A percentile compares a stretch with the other conserved stretches of the same genome.
Conservation (phyloP, 2,797 vertebrate species). For the Falco peregrinus region DNA sequence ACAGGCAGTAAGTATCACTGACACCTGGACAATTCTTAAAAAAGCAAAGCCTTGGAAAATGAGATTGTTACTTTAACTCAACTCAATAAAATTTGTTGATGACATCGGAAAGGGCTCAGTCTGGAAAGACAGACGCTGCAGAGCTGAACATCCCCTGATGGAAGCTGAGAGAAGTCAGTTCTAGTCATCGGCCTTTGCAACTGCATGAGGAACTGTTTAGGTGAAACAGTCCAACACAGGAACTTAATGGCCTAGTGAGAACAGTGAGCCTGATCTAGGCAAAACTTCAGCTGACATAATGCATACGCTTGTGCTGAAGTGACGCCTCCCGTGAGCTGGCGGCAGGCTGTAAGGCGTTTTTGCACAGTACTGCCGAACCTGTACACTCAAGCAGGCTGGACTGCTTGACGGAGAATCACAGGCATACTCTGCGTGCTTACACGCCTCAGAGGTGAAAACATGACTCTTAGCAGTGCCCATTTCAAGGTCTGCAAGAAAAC, state of each 20-base stretch:
- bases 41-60: neutral
- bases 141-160: neutral
- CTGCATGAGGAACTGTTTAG: neutral
- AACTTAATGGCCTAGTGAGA: neutral
- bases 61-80: neutral
- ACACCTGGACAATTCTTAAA: neutral
- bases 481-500: neutral
- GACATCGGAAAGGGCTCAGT: neutral
- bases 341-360: neutral
- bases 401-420: fast-evolving
- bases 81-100: neutral
- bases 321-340: too few species aligned
- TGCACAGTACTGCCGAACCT: neutral
- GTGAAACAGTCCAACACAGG: neutral
- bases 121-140: neutral
- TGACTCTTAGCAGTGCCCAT: neutral
- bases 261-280: neutral
- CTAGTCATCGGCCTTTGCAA: neutral
- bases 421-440: neutral
- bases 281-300: neutral
- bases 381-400: too few species aligned
- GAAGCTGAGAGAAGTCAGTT: neutral
- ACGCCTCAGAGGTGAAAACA: neutral
- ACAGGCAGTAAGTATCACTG: neutral
- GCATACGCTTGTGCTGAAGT: too few species aligned